Conservation (phyloP, 1,140 invertebrate genomes). For the Saccostrea glomerata region DNA sequence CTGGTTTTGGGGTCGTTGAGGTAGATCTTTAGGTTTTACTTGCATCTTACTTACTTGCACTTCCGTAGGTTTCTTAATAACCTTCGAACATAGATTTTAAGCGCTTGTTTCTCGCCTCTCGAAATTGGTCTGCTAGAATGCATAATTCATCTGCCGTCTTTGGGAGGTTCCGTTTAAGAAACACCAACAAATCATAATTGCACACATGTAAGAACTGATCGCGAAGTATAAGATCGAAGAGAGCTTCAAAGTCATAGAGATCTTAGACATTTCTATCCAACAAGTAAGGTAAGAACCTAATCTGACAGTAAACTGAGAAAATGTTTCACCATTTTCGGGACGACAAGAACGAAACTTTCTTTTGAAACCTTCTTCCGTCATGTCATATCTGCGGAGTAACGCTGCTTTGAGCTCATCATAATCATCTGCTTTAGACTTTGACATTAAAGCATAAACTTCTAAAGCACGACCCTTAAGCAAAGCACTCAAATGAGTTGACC, state of each 20-base stretch:
- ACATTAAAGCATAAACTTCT: no score
- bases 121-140: not conserved
- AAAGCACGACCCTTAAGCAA: no score
- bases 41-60: not conserved
- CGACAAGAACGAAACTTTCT: conserved; percentile 47
- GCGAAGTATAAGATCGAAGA: not conserved
- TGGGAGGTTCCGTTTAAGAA: not conserved
- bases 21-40: not conserved
- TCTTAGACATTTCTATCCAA: no score
- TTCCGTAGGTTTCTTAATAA: not conserved
- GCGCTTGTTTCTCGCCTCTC: not conserved
- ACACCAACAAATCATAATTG: not conserved
- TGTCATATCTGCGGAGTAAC: no score
- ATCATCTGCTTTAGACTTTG: no score
- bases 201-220: not conserved
- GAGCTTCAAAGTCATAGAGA: no score
- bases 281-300: no score
- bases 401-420: no score
- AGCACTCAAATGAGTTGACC: no score
- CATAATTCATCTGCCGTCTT: no score
- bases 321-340: conserved; percentile 55
- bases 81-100: not conserved
- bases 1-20: no score
- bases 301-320: no score
- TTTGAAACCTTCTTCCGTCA: conserved; percentile 60